A percentile compares a stretch with the other conserved stretches of the same genome.
Evolutionary conservation across 2,113 vertebrate genomes (phyloP).

Genomic region (Trematomus loennbergii): DNA sequence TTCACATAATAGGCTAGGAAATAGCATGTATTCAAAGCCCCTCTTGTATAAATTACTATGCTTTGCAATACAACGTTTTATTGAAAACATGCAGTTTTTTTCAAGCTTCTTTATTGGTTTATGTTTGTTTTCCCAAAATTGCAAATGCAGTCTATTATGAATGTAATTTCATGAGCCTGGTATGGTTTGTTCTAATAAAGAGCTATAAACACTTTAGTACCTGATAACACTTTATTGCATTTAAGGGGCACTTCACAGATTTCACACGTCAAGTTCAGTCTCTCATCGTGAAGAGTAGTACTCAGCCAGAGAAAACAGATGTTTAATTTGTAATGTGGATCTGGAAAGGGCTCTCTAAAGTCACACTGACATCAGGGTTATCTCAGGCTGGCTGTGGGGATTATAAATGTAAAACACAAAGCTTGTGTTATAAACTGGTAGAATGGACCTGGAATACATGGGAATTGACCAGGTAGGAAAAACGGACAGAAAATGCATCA

Average conservation of each 20-base stretch:
- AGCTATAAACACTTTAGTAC: constrained; percentile 13
- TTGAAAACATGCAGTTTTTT: background rate
- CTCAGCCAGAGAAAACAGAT: constrained; percentile 32
- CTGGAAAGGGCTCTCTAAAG: constrained; percentile 21
- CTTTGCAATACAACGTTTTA: constrained; percentile 8
- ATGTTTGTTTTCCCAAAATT: constrained; percentile 7
- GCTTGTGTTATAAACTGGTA: background rate
- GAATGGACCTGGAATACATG: background rate
- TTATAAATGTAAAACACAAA: constrained; percentile 17
- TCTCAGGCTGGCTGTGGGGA: background rate
- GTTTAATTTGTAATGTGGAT: constrained; percentile 41
- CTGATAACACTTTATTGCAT: constrained; percentile 30
- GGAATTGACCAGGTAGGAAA: background rate
- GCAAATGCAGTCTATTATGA: constrained; percentile 4
- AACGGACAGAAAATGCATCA: background rate
- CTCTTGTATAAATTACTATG: constrained; percentile 30
- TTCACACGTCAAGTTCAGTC: constrained; percentile 27
- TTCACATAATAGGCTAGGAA: constrained; percentile 9
- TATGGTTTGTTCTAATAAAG: constrained; percentile 7
- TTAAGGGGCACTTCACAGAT: constrained; percentile 44
- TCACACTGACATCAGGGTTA: constrained; percentile 29
- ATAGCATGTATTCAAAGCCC: constrained; percentile 16
- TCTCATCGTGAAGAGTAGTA: constrained; percentile 18
- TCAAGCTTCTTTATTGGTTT: background rate
- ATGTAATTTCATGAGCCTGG: background rate